A percentile compares a stretch with the other conserved stretches of the same genome.
Conservation (phyloP, 2,888 invertebrate genomes). For the Ctena decussata region DNA sequence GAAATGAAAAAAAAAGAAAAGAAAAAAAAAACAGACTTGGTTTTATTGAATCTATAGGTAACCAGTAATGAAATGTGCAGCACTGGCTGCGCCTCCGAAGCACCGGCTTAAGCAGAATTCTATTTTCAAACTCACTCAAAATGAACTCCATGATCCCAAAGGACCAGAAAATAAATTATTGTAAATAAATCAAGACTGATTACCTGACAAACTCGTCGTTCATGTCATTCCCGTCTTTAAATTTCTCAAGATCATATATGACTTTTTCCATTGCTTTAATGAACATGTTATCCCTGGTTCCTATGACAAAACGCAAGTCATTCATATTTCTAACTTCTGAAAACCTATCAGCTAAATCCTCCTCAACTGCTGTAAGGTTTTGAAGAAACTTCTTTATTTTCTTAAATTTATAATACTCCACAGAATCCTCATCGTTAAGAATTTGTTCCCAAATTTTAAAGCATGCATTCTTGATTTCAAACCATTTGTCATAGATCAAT, state of each 20-base stretch:
- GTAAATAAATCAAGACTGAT: neutral
- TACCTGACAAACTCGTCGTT: constrained; percentile 68
- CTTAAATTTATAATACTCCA: constrained; percentile 53
- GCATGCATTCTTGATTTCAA: constrained; percentile 32
- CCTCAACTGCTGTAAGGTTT: constrained; percentile 37
- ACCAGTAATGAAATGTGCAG: no score
- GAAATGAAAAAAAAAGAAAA: no score
- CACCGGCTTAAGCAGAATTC: no score
- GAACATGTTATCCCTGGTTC: constrained; percentile 63
- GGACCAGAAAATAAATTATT: no score
- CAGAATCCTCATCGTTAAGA: constrained; percentile 57
- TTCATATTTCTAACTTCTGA: constrained; percentile 27
- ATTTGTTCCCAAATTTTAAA: constrained; percentile 64
- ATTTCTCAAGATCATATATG: constrained; percentile 54
- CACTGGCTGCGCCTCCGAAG: no score
- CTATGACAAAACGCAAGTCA: constrained; percentile 55
- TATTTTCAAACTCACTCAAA: no score
- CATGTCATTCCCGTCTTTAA: constrained; percentile 57
- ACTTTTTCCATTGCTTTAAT: constrained; percentile 54
- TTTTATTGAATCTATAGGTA: no score
- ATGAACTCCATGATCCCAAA: no score
- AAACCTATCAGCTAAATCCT: constrained; percentile 21
- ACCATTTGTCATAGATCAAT: constrained; percentile 66
- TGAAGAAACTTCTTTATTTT: constrained; percentile 48
- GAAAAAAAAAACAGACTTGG: no score